Evolutionary conservation across 2,113 vertebrate genomes (phyloP).

Genomic region (Galemys pyrenaicus): DNA sequence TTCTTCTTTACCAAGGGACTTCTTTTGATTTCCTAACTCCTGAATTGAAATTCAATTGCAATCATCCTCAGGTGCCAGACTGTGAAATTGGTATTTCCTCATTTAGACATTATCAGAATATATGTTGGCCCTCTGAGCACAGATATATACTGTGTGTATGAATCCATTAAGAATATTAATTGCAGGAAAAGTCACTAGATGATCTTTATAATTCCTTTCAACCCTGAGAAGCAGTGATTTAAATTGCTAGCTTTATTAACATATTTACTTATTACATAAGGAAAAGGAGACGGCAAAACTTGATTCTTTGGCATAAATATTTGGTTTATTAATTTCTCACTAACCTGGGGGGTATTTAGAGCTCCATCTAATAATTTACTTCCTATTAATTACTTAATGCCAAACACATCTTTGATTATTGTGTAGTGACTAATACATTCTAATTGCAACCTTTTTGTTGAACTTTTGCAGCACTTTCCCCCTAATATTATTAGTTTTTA

Average conservation of each 20-base stretch:
- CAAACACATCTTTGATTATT: conserved; percentile 67
- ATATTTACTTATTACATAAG: conserved; percentile 47
- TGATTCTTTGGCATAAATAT: conserved; percentile 46
- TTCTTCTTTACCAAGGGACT: conserved; percentile 40
- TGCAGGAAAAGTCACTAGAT: conserved; percentile 69
- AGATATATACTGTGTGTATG: conserved; percentile 57
- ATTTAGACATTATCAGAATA: conserved; percentile 76
- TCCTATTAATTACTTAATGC: conserved; percentile 51
- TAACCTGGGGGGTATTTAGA: conserved; percentile 55
- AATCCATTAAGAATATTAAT: conserved; percentile 82
- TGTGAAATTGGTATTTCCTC: conserved; percentile 74
- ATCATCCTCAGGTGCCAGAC: conserved; percentile 73
- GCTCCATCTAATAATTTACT: conserved; percentile 48
- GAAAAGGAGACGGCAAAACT: background rate
- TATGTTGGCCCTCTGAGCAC: conserved; percentile 58
- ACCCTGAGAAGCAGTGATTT: conserved; percentile 44
- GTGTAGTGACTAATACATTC: background rate
- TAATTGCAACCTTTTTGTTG: conserved; percentile 30
- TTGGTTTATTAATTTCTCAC: conserved; percentile 59
- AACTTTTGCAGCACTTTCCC: background rate
- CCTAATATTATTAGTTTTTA: background rate
- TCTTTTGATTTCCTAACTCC: conserved; percentile 60
- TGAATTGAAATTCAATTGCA: conserved; percentile 71
- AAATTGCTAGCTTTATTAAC: conserved; percentile 70
- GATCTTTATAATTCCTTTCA: conserved; percentile 65